A percentile compares a stretch with the other conserved stretches of the same genome.
Conservation (phyloP, 1,140 invertebrate species). For the Eufriesea mexicana region DNA sequence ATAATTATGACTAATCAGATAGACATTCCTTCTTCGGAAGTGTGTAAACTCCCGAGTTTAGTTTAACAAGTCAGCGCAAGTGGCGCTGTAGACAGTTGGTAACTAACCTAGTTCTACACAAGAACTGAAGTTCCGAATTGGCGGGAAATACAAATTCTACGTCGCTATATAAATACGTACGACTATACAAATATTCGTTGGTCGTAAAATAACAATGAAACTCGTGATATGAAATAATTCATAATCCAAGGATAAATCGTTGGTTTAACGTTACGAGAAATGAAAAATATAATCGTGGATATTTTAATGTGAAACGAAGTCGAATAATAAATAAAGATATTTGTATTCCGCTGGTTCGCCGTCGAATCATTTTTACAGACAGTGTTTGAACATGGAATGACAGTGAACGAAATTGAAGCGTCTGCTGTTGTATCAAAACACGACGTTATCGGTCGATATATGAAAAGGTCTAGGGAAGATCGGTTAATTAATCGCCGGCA, state of each 20-base stretch:
- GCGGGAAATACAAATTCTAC: no score
- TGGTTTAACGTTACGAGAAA: background rate
- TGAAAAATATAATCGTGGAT: background rate
- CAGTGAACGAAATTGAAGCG: constrained; percentile 28
- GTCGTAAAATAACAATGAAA: background rate
- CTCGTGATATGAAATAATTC: background rate
- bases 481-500: constrained; percentile 30
- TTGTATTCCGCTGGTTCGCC: background rate
- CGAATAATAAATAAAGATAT: background rate
- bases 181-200: no score
- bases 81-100: no score
- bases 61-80: no score
- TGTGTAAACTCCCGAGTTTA: no score
- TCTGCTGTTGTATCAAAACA: constrained; percentile 24
- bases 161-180: no score
- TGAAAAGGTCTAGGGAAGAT: background rate
- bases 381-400: background rate
- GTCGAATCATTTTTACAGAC: background rate
- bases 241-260: background rate
- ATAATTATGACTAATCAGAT: no score
- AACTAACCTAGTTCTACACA: no score
- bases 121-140: no score
- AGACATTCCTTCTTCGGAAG: no score
- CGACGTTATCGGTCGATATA: constrained; percentile 22
- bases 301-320: background rate